A percentile compares a stretch with the other conserved stretches of the same genome.
Conservation (phyloP, 2,888 invertebrate genomes). For the Reticulitermes lucifugus region DNA sequence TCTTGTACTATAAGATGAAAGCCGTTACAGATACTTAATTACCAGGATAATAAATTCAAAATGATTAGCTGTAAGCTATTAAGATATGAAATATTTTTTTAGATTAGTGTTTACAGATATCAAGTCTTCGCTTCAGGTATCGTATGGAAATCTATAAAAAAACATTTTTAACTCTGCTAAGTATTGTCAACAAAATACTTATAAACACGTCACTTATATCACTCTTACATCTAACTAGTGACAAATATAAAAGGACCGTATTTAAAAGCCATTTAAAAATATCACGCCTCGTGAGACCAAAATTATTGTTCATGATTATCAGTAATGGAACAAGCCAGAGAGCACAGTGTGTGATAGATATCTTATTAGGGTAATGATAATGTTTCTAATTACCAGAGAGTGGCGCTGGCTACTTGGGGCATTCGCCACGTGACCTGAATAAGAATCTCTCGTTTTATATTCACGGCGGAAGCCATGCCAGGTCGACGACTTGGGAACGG, state of each 20-base stretch:
- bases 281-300: not conserved
- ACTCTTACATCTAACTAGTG: not conserved
- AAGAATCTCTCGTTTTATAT: not conserved
- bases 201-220: not conserved
- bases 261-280: not conserved
- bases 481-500: not conserved
- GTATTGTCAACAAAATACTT: not conserved
- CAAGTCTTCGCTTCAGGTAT: too few relatives aligned
- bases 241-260: not conserved
- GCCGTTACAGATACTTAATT: too few relatives aligned
- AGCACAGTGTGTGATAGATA: not conserved
- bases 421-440: constrained; percentile 5
- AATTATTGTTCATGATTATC: not conserved
- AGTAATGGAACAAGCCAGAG: too few relatives aligned
- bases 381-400: not conserved
- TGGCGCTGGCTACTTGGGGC: not conserved
- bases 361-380: constrained; percentile 8
- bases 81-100: too few relatives aligned
- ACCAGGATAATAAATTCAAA: too few relatives aligned
- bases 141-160: too few relatives aligned
- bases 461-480: not conserved
- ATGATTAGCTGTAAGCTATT: too few relatives aligned
- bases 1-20: too few relatives aligned
- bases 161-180: too few relatives aligned
- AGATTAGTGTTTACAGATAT: too few relatives aligned